Base-by-base conservation (phyloP, 2,797 vertebrate species). In the Pseudochaenichthys georgianus region DNA sequence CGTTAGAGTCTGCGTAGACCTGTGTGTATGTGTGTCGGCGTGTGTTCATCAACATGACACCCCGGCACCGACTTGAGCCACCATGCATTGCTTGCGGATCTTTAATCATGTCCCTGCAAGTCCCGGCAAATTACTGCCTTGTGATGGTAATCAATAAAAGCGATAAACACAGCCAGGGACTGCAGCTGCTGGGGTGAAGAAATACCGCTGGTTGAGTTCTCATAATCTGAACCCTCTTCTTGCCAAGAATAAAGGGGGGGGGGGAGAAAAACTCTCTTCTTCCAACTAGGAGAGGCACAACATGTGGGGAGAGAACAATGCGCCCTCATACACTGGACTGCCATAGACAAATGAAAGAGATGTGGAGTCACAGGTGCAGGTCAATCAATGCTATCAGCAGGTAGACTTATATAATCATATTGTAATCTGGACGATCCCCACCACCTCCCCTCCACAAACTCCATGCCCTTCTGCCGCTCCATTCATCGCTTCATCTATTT, bases 81-180 rank as follows among this genome's bases (percentile, higher is more conserved):
- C 84, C 86, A 57, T 82, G 84, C 90, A 79, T 83, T 46, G 86
- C 81, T 80, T 41, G 89, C 85, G 64, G 86, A 92, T 94, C 92
- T 94, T 93, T 93, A 94, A 94, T 95, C 93, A 93, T 93, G 91
- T 94, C 90, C 84, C 89, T 83, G 85, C 90, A 86, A 93, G 92
- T 93, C 92, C 87, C 59, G 47, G 91, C 90, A 94, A 95, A 95
- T 94, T 92, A 94, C 93, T 92, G 88, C 90, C 91, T 87, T 87
- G 90, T 90, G 94, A 93, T 93, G 89, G 88, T 87, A 88, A 94
- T 94, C 93, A 83, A 95, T 94, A 93, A 93, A 28, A 89, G 85
- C 85, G 85, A 92, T 92, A 93, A 93, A 89, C 78, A 83, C 84
- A 78, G 89, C 74, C 83, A 73, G 86, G 86, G 82, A 84, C 73